Percentiles rank a stretch among this genome's conserved stretches.
phyloP scores from a whole-genome alignment of 2,888 invertebrate genomes.

The Campoletis raptor region DNA sequence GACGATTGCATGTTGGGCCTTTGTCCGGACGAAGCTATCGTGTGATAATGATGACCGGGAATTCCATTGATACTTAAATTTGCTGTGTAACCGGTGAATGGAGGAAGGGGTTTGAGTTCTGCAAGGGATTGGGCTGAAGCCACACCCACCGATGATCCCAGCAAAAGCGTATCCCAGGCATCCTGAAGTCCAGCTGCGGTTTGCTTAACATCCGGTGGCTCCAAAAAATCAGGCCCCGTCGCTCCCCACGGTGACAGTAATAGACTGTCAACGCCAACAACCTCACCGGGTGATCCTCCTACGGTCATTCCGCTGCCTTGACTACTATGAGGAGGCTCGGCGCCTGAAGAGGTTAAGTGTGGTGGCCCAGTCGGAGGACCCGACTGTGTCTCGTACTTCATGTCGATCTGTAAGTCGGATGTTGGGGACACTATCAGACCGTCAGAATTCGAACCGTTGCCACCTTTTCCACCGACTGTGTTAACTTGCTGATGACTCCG shows the following conservation, averaged over 20 bases:
- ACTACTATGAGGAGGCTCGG: conserved; percentile 83
- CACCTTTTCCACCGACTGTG: conserved; percentile 64
- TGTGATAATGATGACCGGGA: conserved; percentile 94
- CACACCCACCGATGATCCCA: conserved; percentile 86
- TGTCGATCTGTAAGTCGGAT: conserved; percentile 78
- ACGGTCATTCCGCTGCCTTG: conserved; percentile 80
- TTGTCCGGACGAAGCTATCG: conserved; percentile 88
- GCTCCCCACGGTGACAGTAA: conserved; percentile 81
- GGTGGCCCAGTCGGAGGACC: conserved; percentile 79
- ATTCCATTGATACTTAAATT: conserved; percentile 95
- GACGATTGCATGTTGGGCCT: conserved; percentile 83
- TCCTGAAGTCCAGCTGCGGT: conserved; percentile 85
- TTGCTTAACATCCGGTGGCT: conserved; percentile 81
- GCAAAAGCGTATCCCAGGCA: conserved; percentile 89
- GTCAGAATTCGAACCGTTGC: conserved; percentile 68
- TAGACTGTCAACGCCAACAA: conserved; percentile 82
- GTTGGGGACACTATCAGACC: conserved; percentile 72
- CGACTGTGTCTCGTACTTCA: conserved; percentile 83
- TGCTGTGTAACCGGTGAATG: conserved; percentile 94
- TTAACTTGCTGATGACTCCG: conserved; percentile 40
- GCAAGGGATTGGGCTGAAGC: conserved; percentile 89
- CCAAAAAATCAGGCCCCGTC: conserved; percentile 79
- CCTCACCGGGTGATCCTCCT: conserved; percentile 80
- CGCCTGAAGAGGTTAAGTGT: conserved; percentile 79
- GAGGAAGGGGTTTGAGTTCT: conserved; percentile 94